phyloP scores from a whole-genome alignment of 2,113 vertebrate genomes.

The Peromyscus californicus region DNA sequence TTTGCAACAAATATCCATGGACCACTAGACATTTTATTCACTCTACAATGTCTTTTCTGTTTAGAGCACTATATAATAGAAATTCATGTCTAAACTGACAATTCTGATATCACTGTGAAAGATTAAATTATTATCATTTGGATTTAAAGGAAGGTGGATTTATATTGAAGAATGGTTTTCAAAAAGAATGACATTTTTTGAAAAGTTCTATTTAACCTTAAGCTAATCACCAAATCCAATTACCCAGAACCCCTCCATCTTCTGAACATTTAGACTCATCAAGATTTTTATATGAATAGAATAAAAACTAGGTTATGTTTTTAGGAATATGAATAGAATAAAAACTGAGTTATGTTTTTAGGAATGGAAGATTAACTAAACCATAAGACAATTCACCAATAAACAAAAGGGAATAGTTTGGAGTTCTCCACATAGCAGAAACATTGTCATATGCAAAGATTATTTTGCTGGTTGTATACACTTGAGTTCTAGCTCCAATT shows the following conservation, averaged over 20 bases:
- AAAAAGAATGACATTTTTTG: conserved; percentile 62
- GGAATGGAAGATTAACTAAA: conserved; percentile 61
- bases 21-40: conserved; percentile 40
- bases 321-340: conserved; percentile 69
- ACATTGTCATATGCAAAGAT: not conserved
- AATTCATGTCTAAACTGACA: conserved; percentile 49
- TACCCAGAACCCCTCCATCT: conserved; percentile 42
- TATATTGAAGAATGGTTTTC: conserved; percentile 61
- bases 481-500: not conserved
- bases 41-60: conserved; percentile 22
- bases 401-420: conserved; percentile 49
- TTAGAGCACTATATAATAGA: not conserved
- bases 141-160: conserved; percentile 62
- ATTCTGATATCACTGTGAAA: not conserved
- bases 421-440: not conserved
- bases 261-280: conserved; percentile 58
- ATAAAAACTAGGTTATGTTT: conserved; percentile 59
- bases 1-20: conserved; percentile 9
- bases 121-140: conserved; percentile 66
- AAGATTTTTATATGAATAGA: conserved; percentile 70
- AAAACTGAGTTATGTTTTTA: conserved; percentile 53
- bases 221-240: conserved; percentile 68
- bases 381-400: conserved; percentile 49
- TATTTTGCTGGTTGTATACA: not conserved
- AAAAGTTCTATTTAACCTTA: conserved; percentile 73